A percentile compares a stretch with the other conserved stretches of the same genome.
These are phyloP conservation scores for Athripsodes cinereus DNA, from an alignment of 2,888 invertebrate species.

Conservation along the genomic window DNA sequence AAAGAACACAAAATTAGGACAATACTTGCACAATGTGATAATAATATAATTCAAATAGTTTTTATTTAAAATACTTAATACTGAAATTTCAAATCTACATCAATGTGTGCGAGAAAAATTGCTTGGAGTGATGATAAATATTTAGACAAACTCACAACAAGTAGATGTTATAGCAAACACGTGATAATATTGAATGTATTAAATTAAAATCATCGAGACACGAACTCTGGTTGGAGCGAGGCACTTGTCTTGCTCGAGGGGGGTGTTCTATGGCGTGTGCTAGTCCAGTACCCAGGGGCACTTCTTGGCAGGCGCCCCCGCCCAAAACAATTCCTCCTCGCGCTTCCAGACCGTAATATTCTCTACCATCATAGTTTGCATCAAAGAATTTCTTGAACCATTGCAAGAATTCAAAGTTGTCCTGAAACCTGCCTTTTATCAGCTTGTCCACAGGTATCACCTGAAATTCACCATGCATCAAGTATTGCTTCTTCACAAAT, in stretches of 20 bases:
- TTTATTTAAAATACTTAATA: no score
- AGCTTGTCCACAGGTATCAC: slow-evolving; percentile 98
- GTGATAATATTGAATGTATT: no score
- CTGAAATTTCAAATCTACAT: no score
- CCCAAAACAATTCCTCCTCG: slow-evolving; percentile 80
- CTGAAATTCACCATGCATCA: slow-evolving; percentile 49
- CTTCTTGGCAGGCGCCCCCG: slow-evolving; percentile 52
- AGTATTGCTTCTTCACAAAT: neutral
- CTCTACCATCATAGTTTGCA: slow-evolving; percentile 97
- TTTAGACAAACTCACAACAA: no score
- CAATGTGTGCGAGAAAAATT: no score
- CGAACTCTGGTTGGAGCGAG: slow-evolving; percentile 28
- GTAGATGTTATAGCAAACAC: no score
- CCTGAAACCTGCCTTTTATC: slow-evolving; percentile 99
- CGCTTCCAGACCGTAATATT: slow-evolving; percentile 88
- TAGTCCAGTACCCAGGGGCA: slow-evolving; percentile 35
- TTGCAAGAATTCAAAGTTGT: slow-evolving; percentile 99
- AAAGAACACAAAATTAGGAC: no score
- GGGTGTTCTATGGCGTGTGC: slow-evolving; percentile 39
- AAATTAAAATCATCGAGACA: neutral
- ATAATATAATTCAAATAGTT: no score
- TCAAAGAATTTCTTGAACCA: slow-evolving; percentile 99
- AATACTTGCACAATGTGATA: no score
- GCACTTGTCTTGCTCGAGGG: slow-evolving; percentile 29
- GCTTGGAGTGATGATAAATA: no score